A percentile compares a stretch with the other conserved stretches of the same genome.
Evolutionary conservation across 2,797 vertebrate species (phyloP).

Genomic region (Gadopsis marmoratus): DNA sequence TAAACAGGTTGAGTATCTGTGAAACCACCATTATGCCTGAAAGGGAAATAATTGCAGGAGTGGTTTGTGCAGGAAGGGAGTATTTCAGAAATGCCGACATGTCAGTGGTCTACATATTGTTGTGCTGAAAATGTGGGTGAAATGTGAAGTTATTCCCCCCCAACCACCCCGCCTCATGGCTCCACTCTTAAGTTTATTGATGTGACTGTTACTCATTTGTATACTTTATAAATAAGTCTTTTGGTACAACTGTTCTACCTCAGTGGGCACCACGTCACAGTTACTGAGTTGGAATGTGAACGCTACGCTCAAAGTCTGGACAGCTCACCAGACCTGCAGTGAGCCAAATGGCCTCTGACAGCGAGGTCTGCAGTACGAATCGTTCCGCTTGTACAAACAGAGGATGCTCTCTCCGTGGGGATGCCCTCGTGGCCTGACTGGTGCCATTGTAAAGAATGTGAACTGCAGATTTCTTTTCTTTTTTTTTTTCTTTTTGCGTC

Average conservation of each 20-base stretch:
- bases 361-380: slow-evolving; percentile 57
- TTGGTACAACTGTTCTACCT: slow-evolving; percentile 91
- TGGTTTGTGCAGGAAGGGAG: slow-evolving; percentile 66
- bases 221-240: slow-evolving; percentile 83
- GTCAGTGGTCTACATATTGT: slow-evolving; percentile 76
- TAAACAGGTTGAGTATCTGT: slow-evolving; percentile 73
- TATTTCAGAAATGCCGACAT: slow-evolving; percentile 77
- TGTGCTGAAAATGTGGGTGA: slow-evolving; percentile 79
- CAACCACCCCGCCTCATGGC: slow-evolving; percentile 54
- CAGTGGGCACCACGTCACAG: slow-evolving; percentile 83
- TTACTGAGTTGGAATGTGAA: slow-evolving; percentile 79
- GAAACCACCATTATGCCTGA: slow-evolving; percentile 74
- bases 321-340: slow-evolving; percentile 67
- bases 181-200: slow-evolving; percentile 82
- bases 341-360: slow-evolving; percentile 71
- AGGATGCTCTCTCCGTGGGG: slow-evolving; percentile 73
- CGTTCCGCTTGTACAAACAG: slow-evolving; percentile 55
- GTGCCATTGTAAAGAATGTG: slow-evolving; percentile 88
- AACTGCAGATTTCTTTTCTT: slow-evolving; percentile 74
- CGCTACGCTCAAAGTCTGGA: slow-evolving; percentile 71
- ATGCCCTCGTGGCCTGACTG: slow-evolving; percentile 75
- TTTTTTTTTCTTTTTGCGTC: slow-evolving; percentile 52
- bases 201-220: slow-evolving; percentile 89
- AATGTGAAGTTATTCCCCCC: slow-evolving; percentile 74
- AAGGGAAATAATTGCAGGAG: slow-evolving; percentile 72